Percentiles rank a stretch among this genome's conserved stretches.
phyloP scores from a whole-genome alignment of 2,797 vertebrate genomes.

The Ciconia nigra region DNA sequence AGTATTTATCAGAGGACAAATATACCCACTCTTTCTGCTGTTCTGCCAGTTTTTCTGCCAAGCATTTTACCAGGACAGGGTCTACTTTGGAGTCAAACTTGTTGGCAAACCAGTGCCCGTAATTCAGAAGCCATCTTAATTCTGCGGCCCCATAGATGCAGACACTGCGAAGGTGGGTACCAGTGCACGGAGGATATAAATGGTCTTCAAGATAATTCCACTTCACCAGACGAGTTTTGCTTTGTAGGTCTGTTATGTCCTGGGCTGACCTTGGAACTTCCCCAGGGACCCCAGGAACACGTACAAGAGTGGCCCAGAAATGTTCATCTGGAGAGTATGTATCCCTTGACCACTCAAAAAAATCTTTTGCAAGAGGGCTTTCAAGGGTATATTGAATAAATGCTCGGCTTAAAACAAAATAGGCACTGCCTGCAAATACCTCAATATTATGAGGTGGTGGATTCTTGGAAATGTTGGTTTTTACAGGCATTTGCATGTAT shows the following conservation, averaged over 20 bases:
- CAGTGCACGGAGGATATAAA: slow-evolving; percentile 89
- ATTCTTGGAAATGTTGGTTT: slow-evolving; percentile 78
- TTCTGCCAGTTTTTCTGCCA: slow-evolving; percentile 86
- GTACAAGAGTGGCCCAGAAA: slow-evolving; percentile 89
- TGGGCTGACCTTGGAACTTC: slow-evolving; percentile 75
- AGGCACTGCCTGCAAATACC: slow-evolving; percentile 91
- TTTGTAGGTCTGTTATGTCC: slow-evolving; percentile 89
- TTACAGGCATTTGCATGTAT: slow-evolving; percentile 80
- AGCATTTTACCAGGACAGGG: slow-evolving; percentile 85
- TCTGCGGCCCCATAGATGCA: slow-evolving; percentile 91
- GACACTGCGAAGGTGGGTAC: slow-evolving; percentile 86
- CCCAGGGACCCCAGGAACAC: slow-evolving; percentile 86
- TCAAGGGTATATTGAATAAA: slow-evolving; percentile 80
- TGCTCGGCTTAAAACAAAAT: slow-evolving; percentile 84
- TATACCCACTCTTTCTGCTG: slow-evolving; percentile 74
- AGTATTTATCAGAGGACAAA: slow-evolving; percentile 64
- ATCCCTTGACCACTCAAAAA: slow-evolving; percentile 88
- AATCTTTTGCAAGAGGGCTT: slow-evolving; percentile 79
- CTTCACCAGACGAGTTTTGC: slow-evolving; percentile 92
- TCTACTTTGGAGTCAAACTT: slow-evolving; percentile 93
- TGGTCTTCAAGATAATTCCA: slow-evolving; percentile 88
- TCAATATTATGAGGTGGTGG: slow-evolving; percentile 82
- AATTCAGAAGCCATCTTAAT: slow-evolving; percentile 87
- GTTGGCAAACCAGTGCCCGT: slow-evolving; percentile 93
- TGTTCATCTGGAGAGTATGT: slow-evolving; percentile 94